Evolutionary conservation across 2,888 invertebrate species (phyloP).

Genomic region (Tinea pellionella): DNA sequence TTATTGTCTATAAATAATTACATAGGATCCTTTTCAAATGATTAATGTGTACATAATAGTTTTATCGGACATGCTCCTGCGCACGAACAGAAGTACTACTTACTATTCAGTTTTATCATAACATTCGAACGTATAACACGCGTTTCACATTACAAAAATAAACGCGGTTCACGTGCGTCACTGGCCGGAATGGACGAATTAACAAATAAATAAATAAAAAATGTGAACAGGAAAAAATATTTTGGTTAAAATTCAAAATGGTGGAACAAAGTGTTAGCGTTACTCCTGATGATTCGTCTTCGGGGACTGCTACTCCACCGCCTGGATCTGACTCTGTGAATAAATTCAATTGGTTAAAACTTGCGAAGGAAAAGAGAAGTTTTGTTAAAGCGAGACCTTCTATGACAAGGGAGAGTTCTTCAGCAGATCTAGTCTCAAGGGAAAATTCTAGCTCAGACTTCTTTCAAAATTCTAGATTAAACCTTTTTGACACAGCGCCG

Average conservation of each 20-base stretch:
- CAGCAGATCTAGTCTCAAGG: slow-evolving; percentile 49
- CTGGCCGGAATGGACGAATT: background rate
- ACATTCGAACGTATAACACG: background rate
- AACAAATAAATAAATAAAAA: background rate
- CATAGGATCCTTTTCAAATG: too few species aligned
- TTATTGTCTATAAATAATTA: too few species aligned
- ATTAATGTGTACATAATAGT: too few species aligned
- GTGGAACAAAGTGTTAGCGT: background rate
- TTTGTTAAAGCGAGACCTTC: slow-evolving; percentile 51
- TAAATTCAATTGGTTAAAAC: slow-evolving; percentile 53
- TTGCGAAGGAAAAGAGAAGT: slow-evolving; percentile 38
- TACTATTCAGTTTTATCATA: background rate
- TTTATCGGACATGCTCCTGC: background rate
- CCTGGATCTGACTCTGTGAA: slow-evolving; percentile 31
- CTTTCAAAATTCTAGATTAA: slow-evolving; percentile 55
- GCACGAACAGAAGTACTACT: background rate
- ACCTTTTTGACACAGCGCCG: slow-evolving; percentile 51
- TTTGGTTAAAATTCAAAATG: background rate
- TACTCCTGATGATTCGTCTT: background rate
- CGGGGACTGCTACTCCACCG: slow-evolving; percentile 36
- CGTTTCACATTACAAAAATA: background rate
- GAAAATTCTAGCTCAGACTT: slow-evolving; percentile 55
- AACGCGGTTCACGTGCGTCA: background rate
- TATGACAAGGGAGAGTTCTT: slow-evolving; percentile 49
- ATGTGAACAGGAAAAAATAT: background rate